These are phyloP conservation scores for Apodemus speciosus DNA, from an alignment of 2,113 vertebrate species.

Conservation along the genomic window DNA sequence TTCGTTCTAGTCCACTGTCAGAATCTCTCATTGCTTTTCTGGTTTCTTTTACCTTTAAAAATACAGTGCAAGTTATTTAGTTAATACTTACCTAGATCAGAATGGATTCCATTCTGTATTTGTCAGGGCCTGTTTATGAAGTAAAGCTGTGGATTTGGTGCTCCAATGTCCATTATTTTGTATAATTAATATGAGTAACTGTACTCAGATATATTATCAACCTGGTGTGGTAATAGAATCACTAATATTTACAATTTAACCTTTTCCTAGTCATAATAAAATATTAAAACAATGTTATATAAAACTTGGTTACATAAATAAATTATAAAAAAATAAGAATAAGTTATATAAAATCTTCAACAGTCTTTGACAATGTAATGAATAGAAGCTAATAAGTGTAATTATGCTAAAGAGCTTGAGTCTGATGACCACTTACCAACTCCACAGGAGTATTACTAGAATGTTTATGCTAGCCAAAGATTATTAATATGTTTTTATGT, in stretches of 20 bases:
- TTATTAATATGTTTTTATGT: background rate
- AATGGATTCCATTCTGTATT: background rate
- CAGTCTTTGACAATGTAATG: background rate
- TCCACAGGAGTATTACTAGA: constrained; percentile 72
- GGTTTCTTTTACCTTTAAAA: constrained; percentile 92
- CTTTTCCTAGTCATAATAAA: constrained; percentile 50
- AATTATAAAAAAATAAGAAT: constrained; percentile 57
- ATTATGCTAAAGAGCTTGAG: constrained; percentile 59
- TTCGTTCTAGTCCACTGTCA: constrained; percentile 93
- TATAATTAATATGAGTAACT: background rate
- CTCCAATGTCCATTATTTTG: background rate
- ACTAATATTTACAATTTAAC: constrained; percentile 37
- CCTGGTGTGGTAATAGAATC: background rate
- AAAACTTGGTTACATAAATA: background rate
- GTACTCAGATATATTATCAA: constrained; percentile 19
- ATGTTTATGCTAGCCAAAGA: constrained; percentile 61
- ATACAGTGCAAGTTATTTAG: background rate
- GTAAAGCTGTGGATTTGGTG: background rate
- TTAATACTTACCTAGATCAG: background rate
- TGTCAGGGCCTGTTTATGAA: background rate
- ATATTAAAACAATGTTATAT: constrained; percentile 21
- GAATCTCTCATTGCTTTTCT: constrained; percentile 92
- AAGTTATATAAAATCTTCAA: constrained; percentile 51
- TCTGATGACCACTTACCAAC: constrained; percentile 65
- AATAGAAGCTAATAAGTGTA: constrained; percentile 22